Conservation (phyloP, 23 tunicate genomes). For the Ascidia mentula region DNA sequence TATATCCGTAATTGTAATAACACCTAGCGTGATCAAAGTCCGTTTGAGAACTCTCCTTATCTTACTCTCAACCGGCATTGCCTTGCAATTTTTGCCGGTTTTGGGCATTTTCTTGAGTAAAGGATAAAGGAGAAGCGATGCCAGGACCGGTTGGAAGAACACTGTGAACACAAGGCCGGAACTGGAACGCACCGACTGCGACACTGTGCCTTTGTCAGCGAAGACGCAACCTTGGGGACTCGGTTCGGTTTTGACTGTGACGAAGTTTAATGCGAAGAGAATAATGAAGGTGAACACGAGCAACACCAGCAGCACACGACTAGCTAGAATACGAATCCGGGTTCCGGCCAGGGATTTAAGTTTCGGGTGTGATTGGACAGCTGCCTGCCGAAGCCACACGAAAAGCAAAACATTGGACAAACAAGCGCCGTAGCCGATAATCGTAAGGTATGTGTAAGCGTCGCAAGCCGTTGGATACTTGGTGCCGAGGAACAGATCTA, state of each 20-base stretch:
- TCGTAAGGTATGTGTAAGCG: neutral
- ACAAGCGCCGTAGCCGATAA: slow-evolving; percentile 4
- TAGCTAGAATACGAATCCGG: neutral
- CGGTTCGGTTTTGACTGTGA: slow-evolving; percentile 13
- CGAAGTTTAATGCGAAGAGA: slow-evolving; percentile 6
- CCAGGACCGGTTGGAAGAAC: slow-evolving; percentile 33
- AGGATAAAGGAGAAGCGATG: slow-evolving; percentile 28
- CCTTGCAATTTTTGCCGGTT: neutral
- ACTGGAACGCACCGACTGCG: slow-evolving; percentile 19
- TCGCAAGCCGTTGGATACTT: neutral
- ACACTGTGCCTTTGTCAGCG: slow-evolving; percentile 39
- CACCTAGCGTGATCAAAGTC: slow-evolving; percentile 6
- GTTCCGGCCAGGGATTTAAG: neutral
- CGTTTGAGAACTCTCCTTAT: slow-evolving; percentile 25
- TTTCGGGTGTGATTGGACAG: slow-evolving; percentile 6
- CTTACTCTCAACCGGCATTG: neutral
- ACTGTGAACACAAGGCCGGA: slow-evolving; percentile 26
- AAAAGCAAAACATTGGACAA: neutral
- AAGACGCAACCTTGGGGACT: slow-evolving; percentile 31
- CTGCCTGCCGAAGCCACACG: slow-evolving; percentile 7
- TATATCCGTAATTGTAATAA: slow-evolving; percentile 26
- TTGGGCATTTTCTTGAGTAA: slow-evolving; percentile 21
- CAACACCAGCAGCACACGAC: neutral
- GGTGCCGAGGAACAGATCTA: slow-evolving; percentile 16
- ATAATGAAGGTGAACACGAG: neutral